Evolutionary conservation across 2,888 invertebrate species (phyloP).

Genomic region (Diaprepes abbreviatus): DNA sequence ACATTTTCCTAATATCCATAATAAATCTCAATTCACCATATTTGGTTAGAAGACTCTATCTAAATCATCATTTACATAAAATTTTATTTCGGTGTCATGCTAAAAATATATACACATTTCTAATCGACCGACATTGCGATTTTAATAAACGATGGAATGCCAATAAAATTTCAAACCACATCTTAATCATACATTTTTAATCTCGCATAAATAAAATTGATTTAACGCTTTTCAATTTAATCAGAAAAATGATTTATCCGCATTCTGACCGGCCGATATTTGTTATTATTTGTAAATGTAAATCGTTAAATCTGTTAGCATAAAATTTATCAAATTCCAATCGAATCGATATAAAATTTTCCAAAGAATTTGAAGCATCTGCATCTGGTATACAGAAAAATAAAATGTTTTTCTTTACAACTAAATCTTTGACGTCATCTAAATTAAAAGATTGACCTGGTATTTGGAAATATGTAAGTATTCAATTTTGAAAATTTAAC

Average conservation of each 20-base stretch:
- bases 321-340: constrained; percentile 21
- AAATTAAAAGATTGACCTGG: constrained; percentile 1
- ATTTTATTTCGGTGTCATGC: background rate
- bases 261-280: constrained; percentile 5
- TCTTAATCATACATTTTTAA: constrained; percentile 3
- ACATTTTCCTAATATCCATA: no score
- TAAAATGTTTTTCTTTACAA: constrained; percentile 21
- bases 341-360: background rate
- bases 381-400: constrained; percentile 22
- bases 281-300: constrained; percentile 10
- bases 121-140: background rate
- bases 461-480: background rate
- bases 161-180: background rate
- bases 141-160: background rate
- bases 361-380: constrained; percentile 9
- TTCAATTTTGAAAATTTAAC: background rate
- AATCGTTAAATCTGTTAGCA: constrained; percentile 10
- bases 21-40: no score
- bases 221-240: constrained; percentile 7
- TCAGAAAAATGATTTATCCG: constrained; percentile 13
- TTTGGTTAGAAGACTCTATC: no score
- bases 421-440: constrained; percentile 12
- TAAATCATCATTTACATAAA: no score
- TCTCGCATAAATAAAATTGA: constrained; percentile 12
- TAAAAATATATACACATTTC: background rate